A percentile compares a stretch with the other conserved stretches of the same genome.
Evolutionary conservation across 2,888 invertebrate genomes (phyloP).

Genomic region (Linyphia triangularis): DNA sequence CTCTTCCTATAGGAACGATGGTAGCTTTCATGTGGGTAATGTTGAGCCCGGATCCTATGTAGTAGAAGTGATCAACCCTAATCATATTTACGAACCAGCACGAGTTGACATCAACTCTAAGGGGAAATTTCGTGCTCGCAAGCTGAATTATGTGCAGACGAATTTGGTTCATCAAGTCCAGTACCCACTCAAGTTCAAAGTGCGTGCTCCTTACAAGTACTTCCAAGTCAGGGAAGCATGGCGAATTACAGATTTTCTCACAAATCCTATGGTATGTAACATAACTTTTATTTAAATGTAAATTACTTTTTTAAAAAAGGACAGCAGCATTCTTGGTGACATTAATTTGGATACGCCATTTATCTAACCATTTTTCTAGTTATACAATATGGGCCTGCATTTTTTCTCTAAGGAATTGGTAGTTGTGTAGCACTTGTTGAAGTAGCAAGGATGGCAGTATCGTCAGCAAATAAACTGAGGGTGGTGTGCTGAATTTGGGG

Average conservation of each 20-base stretch:
- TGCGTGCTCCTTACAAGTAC: conserved; percentile 89
- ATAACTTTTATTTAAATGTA: not conserved
- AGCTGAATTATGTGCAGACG: conserved; percentile 95
- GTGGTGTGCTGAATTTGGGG: too few species aligned
- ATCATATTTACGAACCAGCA: conserved; percentile 94
- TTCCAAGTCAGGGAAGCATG: conserved; percentile 97
- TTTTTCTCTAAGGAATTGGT: too few species aligned
- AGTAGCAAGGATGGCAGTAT: too few species aligned
- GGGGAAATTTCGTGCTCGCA: conserved; percentile 96
- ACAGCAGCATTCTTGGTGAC: too few species aligned
- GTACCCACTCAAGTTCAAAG: conserved; percentile 94
- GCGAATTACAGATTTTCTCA: conserved; percentile 96
- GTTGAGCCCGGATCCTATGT: conserved; percentile 95
- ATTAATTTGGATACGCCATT: too few species aligned
- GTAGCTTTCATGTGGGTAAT: conserved; percentile 92
- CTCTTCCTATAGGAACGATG: conserved; percentile 87
- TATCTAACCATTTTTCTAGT: too few species aligned
- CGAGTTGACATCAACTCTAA: conserved; percentile 98
- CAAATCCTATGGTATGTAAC: conserved; percentile 91
- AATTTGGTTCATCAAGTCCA: conserved; percentile 93
- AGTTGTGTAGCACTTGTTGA: too few species aligned
- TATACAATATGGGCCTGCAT: too few species aligned
- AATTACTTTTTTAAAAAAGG: too few species aligned
- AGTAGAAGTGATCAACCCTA: conserved; percentile 93
- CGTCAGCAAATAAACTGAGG: too few species aligned